Evolutionary conservation across 2,113 vertebrate species (phyloP).

Genomic region (Euleptes europaea): DNA sequence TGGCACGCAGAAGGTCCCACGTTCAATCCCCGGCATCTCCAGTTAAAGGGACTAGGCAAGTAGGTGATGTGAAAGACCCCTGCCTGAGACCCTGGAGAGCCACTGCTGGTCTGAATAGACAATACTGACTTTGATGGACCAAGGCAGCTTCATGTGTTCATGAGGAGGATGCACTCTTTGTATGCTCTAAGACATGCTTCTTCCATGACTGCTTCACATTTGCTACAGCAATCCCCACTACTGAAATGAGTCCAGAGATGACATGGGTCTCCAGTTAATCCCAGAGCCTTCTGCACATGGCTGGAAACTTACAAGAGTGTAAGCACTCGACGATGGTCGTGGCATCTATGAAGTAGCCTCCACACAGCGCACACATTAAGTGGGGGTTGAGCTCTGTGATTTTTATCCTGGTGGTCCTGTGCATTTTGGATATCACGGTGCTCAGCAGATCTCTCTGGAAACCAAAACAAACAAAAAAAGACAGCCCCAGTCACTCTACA

Average conservation of each 20-base stretch:
- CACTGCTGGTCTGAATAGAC: too few species aligned
- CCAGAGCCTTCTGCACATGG: not conserved
- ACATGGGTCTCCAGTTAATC: not conserved
- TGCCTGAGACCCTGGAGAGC: too few species aligned
- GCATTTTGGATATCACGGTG: conserved; percentile 74
- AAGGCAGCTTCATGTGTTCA: too few species aligned
- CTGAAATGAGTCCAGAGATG: not conserved
- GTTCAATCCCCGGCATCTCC: too few species aligned
- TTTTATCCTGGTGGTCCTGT: conserved; percentile 79
- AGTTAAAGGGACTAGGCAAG: too few species aligned
- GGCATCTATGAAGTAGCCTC: conserved; percentile 93
- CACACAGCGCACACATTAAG: conserved; percentile 88
- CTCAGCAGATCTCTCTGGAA: conserved; percentile 37
- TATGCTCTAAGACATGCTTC: not conserved
- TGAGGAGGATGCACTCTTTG: not conserved
- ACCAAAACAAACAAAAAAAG: not conserved
- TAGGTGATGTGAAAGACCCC: too few species aligned
- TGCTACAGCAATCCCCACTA: not conserved
- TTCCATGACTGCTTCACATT: not conserved
- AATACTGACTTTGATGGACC: too few species aligned
- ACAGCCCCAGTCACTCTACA: rapidly evolving
- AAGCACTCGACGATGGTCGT: conserved; percentile 94
- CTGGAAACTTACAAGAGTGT: conserved; percentile 90
- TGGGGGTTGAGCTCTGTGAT: conserved; percentile 83
- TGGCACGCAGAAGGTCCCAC: too few species aligned